Conservation (phyloP, 1,140 invertebrate species). For the Stegodyphus mimosarum region DNA sequence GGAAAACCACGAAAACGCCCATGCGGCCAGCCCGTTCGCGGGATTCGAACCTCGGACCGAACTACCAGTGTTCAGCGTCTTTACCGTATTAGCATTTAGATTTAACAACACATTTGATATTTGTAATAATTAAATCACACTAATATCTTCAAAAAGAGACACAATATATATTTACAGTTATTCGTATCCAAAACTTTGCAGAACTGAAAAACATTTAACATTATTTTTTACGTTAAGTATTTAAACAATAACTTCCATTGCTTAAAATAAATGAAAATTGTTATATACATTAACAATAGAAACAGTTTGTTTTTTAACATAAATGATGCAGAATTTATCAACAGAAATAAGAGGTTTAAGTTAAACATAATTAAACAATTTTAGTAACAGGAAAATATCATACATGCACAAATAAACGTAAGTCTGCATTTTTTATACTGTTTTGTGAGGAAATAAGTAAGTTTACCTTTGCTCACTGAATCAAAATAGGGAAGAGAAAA, state of each 20-base stretch:
- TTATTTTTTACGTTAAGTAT: not conserved
- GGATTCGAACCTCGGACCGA: too few relatives aligned
- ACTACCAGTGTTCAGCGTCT: too few relatives aligned
- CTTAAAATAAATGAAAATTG: not conserved
- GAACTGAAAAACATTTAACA: not conserved
- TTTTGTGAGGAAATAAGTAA: not conserved
- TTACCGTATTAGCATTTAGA: too few relatives aligned
- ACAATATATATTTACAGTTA: too few relatives aligned
- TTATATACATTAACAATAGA: not conserved
- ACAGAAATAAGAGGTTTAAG: not conserved
- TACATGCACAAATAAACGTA: not conserved
- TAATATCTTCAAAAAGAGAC: too few relatives aligned
- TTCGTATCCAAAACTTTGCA: too few relatives aligned
- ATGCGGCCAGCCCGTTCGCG: too few relatives aligned
- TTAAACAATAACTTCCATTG: not conserved
- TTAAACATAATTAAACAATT: not conserved
- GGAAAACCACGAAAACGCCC: too few relatives aligned
- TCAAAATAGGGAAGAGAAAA: slow-evolving; percentile 75
- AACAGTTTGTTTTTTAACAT: not conserved
- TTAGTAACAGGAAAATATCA: not conserved
- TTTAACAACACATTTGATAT: too few relatives aligned
- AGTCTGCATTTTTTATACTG: too few relatives aligned
- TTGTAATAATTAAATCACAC: too few relatives aligned
- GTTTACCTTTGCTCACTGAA: slow-evolving; percentile 71
- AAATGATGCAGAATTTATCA: too few relatives aligned